Conservation (phyloP, 2,113 vertebrate genomes). For the Daubentonia madagascariensis region DNA sequence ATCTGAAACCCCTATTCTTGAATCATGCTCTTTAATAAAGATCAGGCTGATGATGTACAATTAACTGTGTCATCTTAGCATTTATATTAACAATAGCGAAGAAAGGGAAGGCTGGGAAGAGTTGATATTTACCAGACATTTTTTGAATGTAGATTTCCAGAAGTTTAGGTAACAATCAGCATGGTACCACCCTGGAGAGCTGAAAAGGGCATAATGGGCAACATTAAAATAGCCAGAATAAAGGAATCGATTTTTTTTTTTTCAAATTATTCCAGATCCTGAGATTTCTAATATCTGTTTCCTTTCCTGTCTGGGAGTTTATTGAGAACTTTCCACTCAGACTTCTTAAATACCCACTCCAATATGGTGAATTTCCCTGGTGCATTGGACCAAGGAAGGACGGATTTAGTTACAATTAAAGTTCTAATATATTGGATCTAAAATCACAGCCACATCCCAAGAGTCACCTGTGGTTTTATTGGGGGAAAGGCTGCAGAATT, state of each 20-base stretch:
- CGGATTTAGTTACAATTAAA: background rate
- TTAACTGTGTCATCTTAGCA: background rate
- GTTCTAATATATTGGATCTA: background rate
- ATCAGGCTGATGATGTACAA: background rate
- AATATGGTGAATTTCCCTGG: background rate
- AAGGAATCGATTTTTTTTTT: background rate
- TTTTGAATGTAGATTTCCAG: conserved; percentile 25
- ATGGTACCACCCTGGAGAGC: background rate
- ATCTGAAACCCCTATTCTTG: background rate
- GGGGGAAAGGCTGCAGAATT: conserved; percentile 16
- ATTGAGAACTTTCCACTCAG: background rate
- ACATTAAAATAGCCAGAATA: background rate
- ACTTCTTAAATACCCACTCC: background rate
- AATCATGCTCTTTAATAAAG: background rate
- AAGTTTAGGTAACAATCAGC: background rate
- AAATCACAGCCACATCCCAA: background rate
- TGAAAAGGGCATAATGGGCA: background rate
- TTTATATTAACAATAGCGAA: background rate
- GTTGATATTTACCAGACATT: background rate
- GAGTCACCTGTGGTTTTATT: background rate
- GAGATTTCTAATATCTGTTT: background rate
- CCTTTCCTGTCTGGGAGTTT: background rate
- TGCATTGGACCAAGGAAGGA: conserved; percentile 6
- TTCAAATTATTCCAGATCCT: too few species aligned
- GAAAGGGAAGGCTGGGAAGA: background rate